Percentiles rank a stretch among this genome's conserved stretches.
Evolutionary conservation across 2,888 invertebrate genomes (phyloP).

Genomic region (Odontomyia ornata): DNA sequence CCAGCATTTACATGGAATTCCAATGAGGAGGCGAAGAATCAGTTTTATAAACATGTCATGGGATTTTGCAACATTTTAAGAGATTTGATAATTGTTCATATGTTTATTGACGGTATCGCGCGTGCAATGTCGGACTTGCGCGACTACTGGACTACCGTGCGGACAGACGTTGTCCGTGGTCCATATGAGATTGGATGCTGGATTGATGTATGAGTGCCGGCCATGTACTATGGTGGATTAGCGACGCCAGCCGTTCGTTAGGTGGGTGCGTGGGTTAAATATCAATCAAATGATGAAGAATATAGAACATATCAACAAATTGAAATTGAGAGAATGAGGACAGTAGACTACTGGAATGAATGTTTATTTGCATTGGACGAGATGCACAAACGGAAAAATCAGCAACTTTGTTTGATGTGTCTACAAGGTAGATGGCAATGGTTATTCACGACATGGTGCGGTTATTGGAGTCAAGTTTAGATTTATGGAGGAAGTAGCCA

Average conservation of each 20-base stretch:
- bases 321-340: conserved; percentile 2
- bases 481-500: too few species aligned
- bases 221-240: not conserved
- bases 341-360: not conserved
- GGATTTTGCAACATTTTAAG: conserved; percentile 24
- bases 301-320: not conserved
- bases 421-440: too few species aligned
- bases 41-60: conserved; percentile 25
- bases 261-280: conserved; percentile 15
- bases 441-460: too few species aligned
- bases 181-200: not conserved
- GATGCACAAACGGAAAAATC: not conserved
- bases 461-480: too few species aligned
- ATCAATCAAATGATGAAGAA: conserved; percentile 17
- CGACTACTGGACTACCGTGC: not conserved
- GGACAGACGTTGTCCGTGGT: too few species aligned
- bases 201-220: not conserved
- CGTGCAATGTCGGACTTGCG: too few species aligned
- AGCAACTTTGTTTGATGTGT: too few species aligned
- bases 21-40: not conserved
- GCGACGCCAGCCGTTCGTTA: not conserved
- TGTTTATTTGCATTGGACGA: not conserved
- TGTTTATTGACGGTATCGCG: not conserved
- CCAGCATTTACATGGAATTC: conserved; percentile 24
- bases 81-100: conserved; percentile 5